Evolutionary conservation across 2,888 invertebrate species (phyloP), one percentile per base, ranked within the genome.

Genomic region (Cryptocephalus moraei): DNA sequence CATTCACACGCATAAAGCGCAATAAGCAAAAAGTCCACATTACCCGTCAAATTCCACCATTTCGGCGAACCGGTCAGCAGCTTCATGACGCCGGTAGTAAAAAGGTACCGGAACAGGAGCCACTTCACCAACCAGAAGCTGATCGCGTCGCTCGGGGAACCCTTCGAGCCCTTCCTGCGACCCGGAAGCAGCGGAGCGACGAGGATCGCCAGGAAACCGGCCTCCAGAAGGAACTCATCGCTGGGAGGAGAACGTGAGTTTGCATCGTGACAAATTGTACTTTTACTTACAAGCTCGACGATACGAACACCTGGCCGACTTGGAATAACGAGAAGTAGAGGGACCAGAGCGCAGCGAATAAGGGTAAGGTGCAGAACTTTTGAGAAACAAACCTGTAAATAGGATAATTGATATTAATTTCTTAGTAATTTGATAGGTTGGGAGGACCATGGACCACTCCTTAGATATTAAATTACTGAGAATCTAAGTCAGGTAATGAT

Each of bases 31-130:
- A 6, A 22, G 6, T 22, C 22, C 22, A 36, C 6, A 11, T 49
- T 71, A 85, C 86, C 85, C 62, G 80, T 78, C 36, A 88, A 75
- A 53, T 77, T 78, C 86, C 87, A 88, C 87, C 87, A 88, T 33
- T 81, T 75, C 1, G 85, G 83, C 61, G 84, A 85, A 14, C 78
- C 77, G 62, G 81, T 81, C 36, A 78, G 76, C 36, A 88, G 70
- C 66, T 88, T 88, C 1, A 82, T 78, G 12, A 84, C 73, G 4
- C 86, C 86, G 4, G 79, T 79, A 3, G 83, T 79, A 64, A 87
- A 82, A 72, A 86, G 75, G 44, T 84, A 75, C 41, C 87, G 60
- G 49, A 88, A 86, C 6, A 84, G 72, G 9, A 88, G 72, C 86
- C 87, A 87, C 49, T 79, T 76, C 3, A 84, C 75, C 33, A 82